phyloP scores from a whole-genome alignment of 2,113 vertebrate species.

The Cynopterus brachyotis region DNA sequence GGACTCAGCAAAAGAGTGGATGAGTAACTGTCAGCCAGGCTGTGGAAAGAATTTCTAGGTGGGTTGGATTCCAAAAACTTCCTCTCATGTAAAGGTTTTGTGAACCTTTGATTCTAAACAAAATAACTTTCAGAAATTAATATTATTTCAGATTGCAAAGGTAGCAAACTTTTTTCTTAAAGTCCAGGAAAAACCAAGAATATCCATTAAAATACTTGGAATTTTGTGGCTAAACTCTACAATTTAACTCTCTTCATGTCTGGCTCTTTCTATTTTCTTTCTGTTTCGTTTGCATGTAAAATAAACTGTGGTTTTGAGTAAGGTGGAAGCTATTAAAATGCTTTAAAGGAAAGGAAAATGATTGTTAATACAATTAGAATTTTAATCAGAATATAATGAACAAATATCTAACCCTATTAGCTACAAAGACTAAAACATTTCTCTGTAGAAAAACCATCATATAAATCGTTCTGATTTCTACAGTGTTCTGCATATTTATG shows the following conservation, averaged over 20 bases:
- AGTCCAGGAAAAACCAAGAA: slow-evolving; percentile 25
- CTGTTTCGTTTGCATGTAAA: slow-evolving; percentile 32
- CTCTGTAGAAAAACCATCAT: slow-evolving; percentile 40
- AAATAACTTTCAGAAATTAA: not conserved
- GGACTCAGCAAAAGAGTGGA: not conserved
- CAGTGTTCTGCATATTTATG: slow-evolving; percentile 56
- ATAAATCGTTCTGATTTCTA: slow-evolving; percentile 54
- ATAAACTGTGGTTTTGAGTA: slow-evolving; percentile 21
- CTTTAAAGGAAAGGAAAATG: slow-evolving; percentile 31
- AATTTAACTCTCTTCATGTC: not conserved
- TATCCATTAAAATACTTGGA: slow-evolving; percentile 49
- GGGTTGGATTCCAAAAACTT: not conserved
- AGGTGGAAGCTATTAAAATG: slow-evolving; percentile 50
- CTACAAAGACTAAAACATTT: slow-evolving; percentile 33
- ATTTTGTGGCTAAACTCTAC: slow-evolving; percentile 12
- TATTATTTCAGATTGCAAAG: not conserved
- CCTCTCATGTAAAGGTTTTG: not conserved
- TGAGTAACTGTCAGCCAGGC: not conserved
- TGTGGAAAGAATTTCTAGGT: not conserved
- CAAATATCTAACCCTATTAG: slow-evolving; percentile 52
- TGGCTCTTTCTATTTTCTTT: slow-evolving; percentile 18
- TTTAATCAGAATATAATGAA: slow-evolving; percentile 41
- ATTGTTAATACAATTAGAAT: slow-evolving; percentile 40
- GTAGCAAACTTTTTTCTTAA: not conserved
- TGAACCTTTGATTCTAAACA: not conserved